Base-by-base conservation (phyloP, 2,888 invertebrate species). In the Rhagonycha fulva region DNA sequence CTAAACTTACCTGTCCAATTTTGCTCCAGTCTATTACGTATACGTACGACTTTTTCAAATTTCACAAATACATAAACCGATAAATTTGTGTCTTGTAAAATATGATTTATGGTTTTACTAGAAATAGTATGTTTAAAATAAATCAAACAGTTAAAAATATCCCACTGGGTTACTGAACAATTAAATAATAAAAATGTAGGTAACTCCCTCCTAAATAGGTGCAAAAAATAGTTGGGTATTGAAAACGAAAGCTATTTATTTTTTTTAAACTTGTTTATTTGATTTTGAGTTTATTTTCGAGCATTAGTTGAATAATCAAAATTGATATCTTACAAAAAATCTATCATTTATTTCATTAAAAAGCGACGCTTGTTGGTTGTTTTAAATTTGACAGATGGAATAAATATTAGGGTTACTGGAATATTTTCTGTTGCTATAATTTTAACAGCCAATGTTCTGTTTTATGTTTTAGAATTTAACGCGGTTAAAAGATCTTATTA, bases 1-100 rank as follows among this genome's bases (percentile, higher is more conserved):
- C 82, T 81, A 70, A 72, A 76, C 75, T 80, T 77, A 81, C 82
- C 82, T 82, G 82, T 78, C 80, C 79, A 76, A 78, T 81, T 78
- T 75, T 75, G 67, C 24, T 71, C 47, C 32, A 75, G 60, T 72
- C 70, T 72, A 76, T 80, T 81, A 78, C 68, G 30, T 78, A 78
- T 68, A 71, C 74, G 72, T 28, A 69, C 71, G 68, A 70, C 62
- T 24, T 68, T 24, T 23, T 19, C 61, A 14, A 19, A 30, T 19
- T 71, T 32, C 12, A n/a, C 14, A 32, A 32, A 11, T 9, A 28
- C 10, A 26, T 10, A 23, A 24, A 26, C 9, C 26, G 12, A 62
- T 70, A 19, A 70, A 70, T 60, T 10, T 70, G 19, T n/a, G 23
- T 12, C 19, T 9, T 23, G 61, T 61, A 70, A 70, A 70, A 26